These are phyloP conservation scores for Aplocera efformata DNA, from an alignment of 2,888 invertebrate species.

Conservation along the genomic window DNA sequence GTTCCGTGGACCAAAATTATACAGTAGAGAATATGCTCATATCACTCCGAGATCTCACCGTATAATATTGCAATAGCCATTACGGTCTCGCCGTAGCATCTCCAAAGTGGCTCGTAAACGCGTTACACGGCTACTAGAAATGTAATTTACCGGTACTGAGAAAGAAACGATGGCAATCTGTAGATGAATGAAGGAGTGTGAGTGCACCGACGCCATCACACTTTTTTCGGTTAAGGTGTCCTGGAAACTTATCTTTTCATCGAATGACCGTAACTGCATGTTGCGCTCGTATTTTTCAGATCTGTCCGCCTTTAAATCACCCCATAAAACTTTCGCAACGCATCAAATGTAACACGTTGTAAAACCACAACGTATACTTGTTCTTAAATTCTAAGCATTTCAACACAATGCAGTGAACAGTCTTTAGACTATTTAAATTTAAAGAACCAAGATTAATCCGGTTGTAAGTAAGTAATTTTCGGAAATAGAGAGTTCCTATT, in stretches of 20 bases:
- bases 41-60: conserved; percentile 70
- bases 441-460: too few relatives aligned
- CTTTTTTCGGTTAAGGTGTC: conserved; percentile 70
- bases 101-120: conserved; percentile 76
- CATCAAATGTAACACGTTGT: conserved; percentile 21
- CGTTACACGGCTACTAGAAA: conserved; percentile 75
- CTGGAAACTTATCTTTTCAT: conserved; percentile 67
- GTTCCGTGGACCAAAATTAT: conserved; percentile 67
- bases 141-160: conserved; percentile 77
- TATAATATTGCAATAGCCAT: conserved; percentile 77
- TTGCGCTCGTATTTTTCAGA: conserved; percentile 52
- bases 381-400: conserved; percentile 1
- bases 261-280: conserved; percentile 49
- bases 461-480: too few relatives aligned
- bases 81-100: conserved; percentile 72
- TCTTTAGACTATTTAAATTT: too few relatives aligned
- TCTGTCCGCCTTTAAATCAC: conserved; percentile 46
- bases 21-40: conserved; percentile 68
- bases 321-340: conserved; percentile 57
- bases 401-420: too few relatives aligned
- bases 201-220: conserved; percentile 61
- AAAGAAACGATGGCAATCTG: conserved; percentile 72
- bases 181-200: conserved; percentile 67
- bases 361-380: conserved; percentile 6
- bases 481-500: too few relatives aligned